Conservation (phyloP, 2,888 invertebrate genomes). For the Cantharis lateralis region DNA sequence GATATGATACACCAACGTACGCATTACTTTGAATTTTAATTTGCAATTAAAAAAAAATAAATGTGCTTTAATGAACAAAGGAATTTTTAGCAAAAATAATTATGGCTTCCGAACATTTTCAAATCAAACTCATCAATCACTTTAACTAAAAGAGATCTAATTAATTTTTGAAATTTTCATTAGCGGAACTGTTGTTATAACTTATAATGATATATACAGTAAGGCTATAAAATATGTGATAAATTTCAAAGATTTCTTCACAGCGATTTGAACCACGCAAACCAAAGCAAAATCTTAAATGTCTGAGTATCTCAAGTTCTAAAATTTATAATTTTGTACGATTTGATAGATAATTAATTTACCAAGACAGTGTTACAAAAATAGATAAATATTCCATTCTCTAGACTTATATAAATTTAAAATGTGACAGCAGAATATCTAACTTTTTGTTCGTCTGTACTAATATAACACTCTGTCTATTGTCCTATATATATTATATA, state of each 20-base stretch:
- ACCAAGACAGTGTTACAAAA: no score
- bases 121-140: not conserved
- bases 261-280: not conserved
- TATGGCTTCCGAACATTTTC: not conserved
- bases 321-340: no score
- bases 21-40: not conserved
- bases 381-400: no score
- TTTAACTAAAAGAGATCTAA: not conserved
- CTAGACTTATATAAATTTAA: no score
- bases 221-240: not conserved
- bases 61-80: not conserved
- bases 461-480: no score
- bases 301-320: no score
- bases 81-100: not conserved
- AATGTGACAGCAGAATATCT: no score
- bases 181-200: not conserved
- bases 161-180: not conserved
- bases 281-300: no score
- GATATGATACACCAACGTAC: not conserved
- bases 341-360: no score
- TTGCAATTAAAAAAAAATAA: not conserved
- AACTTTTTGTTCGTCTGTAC: no score
- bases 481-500: not conserved
- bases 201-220: not conserved
- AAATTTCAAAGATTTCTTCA: not conserved